These are phyloP conservation scores for Ahaetulla prasina DNA, from an alignment of 2,113 vertebrate genomes.

Conservation along the genomic window DNA sequence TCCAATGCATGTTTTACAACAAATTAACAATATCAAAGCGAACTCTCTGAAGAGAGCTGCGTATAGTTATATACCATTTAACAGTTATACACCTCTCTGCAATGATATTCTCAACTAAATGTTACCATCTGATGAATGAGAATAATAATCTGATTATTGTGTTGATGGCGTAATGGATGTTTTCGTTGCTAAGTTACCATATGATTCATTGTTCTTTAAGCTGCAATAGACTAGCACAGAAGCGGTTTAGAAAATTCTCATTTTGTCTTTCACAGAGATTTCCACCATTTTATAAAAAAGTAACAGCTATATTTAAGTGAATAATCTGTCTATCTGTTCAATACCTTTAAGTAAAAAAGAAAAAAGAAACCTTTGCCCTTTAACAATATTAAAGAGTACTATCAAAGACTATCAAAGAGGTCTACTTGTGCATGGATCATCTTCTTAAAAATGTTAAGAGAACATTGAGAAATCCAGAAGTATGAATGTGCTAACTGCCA, in stretches of 20 bases:
- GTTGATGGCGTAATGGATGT: neutral
- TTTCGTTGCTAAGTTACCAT: neutral
- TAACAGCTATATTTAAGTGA: neutral
- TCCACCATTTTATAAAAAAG: neutral
- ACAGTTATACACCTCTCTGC: neutral
- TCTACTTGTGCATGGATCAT: neutral
- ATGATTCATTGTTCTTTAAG: neutral
- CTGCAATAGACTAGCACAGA: neutral
- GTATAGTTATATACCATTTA: neutral
- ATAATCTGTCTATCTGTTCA: neutral
- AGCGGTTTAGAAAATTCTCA: neutral
- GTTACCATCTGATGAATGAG: neutral
- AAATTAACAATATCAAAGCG: neutral
- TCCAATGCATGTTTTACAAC: neutral
- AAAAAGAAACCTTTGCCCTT: neutral
- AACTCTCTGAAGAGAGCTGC: neutral
- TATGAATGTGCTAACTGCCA: neutral
- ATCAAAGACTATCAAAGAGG: neutral
- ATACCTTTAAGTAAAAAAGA: neutral
- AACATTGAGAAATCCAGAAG: neutral
- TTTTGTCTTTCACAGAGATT: neutral
- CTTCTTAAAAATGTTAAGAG: neutral
- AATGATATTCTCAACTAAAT: neutral
- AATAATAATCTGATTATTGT: neutral
- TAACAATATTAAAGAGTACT: neutral